phyloP scores from a whole-genome alignment of 1,140 invertebrate species.

The Drosophila athabasca region DNA sequence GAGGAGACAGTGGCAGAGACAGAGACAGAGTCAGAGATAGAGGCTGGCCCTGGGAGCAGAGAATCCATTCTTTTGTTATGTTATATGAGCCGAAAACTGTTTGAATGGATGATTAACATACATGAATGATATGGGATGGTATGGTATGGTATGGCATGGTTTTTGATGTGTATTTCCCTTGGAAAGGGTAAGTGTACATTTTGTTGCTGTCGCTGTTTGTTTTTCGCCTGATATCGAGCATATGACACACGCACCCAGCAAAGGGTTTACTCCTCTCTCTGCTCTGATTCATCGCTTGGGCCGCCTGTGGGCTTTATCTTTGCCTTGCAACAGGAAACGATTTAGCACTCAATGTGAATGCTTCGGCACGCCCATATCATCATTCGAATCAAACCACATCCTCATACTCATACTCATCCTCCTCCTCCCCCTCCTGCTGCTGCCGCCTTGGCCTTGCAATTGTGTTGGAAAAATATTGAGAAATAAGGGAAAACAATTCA shows the following conservation, averaged over 20 bases:
- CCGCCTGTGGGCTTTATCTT: slow-evolving; percentile 41
- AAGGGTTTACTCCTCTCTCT: slow-evolving; percentile 37
- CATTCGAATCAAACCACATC: slow-evolving; percentile 21
- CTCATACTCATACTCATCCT: no score
- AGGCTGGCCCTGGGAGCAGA: slow-evolving; percentile 8
- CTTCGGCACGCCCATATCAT: slow-evolving; percentile 49
- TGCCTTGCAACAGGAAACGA: slow-evolving; percentile 47
- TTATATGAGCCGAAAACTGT: slow-evolving; percentile 67
- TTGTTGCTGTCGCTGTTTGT: slow-evolving; percentile 36
- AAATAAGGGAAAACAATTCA: slow-evolving; percentile 51
- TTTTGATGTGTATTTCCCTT: no score
- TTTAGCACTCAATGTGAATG: slow-evolving; percentile 48
- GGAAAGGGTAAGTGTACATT: no score
- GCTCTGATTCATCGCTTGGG: slow-evolving; percentile 23
- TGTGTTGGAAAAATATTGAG: slow-evolving; percentile 45
- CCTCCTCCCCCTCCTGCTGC: slow-evolving; percentile 5
- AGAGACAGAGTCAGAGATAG: background rate
- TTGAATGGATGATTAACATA: slow-evolving; percentile 75
- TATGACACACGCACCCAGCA: slow-evolving; percentile 19
- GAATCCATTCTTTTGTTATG: slow-evolving; percentile 55
- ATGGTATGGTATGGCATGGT: no score
- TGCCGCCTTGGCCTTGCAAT: slow-evolving; percentile 42
- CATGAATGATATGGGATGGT: slow-evolving; percentile 39
- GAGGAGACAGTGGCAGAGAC: no score
- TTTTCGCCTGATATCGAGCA: slow-evolving; percentile 38